Evolutionary conservation across 2,113 vertebrate species (phyloP), one percentile per base, ranked within the genome.

Genomic region (Brachirus orientalis): DNA sequence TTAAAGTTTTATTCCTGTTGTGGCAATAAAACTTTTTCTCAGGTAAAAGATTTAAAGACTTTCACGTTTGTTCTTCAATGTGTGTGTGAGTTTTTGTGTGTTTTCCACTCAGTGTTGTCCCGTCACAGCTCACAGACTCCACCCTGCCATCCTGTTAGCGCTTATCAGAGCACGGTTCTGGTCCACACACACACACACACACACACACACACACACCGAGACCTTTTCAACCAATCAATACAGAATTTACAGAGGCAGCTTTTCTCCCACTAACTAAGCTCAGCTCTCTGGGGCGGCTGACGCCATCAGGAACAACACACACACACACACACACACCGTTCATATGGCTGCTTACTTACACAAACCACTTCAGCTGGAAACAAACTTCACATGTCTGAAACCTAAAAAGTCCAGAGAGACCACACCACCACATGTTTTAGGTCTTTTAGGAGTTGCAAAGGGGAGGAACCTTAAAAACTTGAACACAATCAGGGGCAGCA

Each of bases 221-320:
- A 73, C 58, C 45, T 76, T 72, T 65, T 58, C 63, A 55, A 57
- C 55, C 53, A 63, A 87, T 87, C 84, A 77, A 88, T 85, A 86
- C n/a, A 28, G 28, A 64, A 87, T 84, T 82, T 84, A 84, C 81
- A 69, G 85, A 76, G 78, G 60, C 73, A 74, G 77, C 83, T 80
- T 63, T 84, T 80, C 75, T 77, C 69, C 47, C 44, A 60, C 54
- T 46, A 65, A 74, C 80, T 62, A 72, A 83, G 75, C 82, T 86
- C 70, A 80, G 80, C 78, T 85, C 84, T 70, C 77, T 13, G 51
- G 78, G 64, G 75, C 7, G 45, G 38, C 54, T 52, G 60, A 17
- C 20, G 64, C 20, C 71, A 47, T 50, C 48, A 19, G 56, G 43
- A 65, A 65, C 63, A 60, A 58, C 50, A 63, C 40, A 43, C 11